phyloP scores from a whole-genome alignment of 1,140 invertebrate genomes.

The Drosophila suzukii region DNA sequence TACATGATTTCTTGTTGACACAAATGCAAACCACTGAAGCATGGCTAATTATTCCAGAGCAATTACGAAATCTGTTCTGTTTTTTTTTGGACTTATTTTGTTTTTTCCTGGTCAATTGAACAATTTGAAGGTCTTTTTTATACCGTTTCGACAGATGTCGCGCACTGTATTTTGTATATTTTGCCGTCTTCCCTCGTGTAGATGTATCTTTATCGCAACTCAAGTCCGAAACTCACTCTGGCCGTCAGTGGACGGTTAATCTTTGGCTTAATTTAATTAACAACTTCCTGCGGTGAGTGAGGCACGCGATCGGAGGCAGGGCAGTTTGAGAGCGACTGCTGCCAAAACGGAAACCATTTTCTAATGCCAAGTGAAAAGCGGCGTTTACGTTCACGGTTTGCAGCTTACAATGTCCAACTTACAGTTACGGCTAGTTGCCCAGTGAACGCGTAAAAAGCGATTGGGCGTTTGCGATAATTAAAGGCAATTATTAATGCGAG shows the following conservation, averaged over 20 bases:
- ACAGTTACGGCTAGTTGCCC: slow-evolving; percentile 21
- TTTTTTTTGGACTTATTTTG: slow-evolving; percentile 20
- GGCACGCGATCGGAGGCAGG: slow-evolving; percentile 23
- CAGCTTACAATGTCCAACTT: slow-evolving; percentile 11
- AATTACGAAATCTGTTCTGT: slow-evolving; percentile 25
- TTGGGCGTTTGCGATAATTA: slow-evolving; percentile 81
- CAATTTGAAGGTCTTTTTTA: slow-evolving; percentile 44
- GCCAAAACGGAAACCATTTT: slow-evolving; percentile 78
- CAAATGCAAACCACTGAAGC: slow-evolving; percentile 46
- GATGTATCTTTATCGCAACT: slow-evolving; percentile 33
- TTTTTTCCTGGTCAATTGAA: slow-evolving; percentile 44
- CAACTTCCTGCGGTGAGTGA: slow-evolving; percentile 60
- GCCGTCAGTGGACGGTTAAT: slow-evolving; percentile 57
- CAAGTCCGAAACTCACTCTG: slow-evolving; percentile 21
- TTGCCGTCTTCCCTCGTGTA: background rate
- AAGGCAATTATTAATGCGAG: slow-evolving; percentile 74
- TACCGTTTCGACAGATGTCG: slow-evolving; percentile 16
- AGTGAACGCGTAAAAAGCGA: slow-evolving; percentile 40
- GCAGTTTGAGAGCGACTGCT: slow-evolving; percentile 31
- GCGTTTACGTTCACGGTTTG: slow-evolving; percentile 14
- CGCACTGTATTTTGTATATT: slow-evolving; percentile 8
- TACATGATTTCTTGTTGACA: slow-evolving; percentile 22
- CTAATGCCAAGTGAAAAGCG: slow-evolving; percentile 65
- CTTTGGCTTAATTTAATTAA: slow-evolving; percentile 79
- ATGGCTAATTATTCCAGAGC: slow-evolving; percentile 54